Evolutionary conservation across 1,140 invertebrate species (phyloP).

Genomic region (Anthonomus grandis): DNA sequence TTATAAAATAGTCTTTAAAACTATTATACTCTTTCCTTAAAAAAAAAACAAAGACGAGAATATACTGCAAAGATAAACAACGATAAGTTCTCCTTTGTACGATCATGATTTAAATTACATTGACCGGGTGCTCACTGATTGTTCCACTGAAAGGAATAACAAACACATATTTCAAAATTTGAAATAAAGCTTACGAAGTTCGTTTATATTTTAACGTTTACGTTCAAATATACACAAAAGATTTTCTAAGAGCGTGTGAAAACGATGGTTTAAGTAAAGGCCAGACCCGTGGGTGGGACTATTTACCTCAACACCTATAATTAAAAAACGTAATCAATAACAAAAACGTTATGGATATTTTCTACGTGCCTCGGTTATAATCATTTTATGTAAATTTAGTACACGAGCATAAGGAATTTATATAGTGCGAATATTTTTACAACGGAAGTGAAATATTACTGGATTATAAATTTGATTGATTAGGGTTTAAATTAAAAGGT

Average conservation of each 20-base stretch:
- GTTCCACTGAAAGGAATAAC: conserved; percentile 23
- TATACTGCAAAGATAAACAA: too few species aligned
- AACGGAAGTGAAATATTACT: too few species aligned
- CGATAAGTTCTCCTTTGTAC: conserved; percentile 14
- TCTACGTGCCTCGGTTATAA: neutral
- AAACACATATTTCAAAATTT: conserved; percentile 19
- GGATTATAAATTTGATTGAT: too few species aligned
- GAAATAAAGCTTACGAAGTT: conserved; percentile 11
- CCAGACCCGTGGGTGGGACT: neutral
- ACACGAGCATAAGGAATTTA: neutral
- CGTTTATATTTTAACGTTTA: conserved; percentile 13
- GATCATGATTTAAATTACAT: conserved; percentile 13
- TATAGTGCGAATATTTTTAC: neutral
- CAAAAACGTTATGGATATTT: conserved; percentile 3
- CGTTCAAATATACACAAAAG: conserved; percentile 5
- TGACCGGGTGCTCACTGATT: conserved; percentile 22
- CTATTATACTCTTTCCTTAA: too few species aligned
- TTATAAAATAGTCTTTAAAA: too few species aligned
- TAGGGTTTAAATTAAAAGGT: too few species aligned
- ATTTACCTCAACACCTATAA: conserved; percentile 14
- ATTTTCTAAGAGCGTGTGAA: conserved; percentile 19
- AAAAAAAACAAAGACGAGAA: too few species aligned
- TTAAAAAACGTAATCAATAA: conserved; percentile 6
- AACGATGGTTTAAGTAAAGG: conserved; percentile 9
- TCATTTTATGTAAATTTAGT: conserved; percentile 2